phyloP scores from a whole-genome alignment of 2,113 vertebrate species.

The Myiozetetes cayanensis region DNA sequence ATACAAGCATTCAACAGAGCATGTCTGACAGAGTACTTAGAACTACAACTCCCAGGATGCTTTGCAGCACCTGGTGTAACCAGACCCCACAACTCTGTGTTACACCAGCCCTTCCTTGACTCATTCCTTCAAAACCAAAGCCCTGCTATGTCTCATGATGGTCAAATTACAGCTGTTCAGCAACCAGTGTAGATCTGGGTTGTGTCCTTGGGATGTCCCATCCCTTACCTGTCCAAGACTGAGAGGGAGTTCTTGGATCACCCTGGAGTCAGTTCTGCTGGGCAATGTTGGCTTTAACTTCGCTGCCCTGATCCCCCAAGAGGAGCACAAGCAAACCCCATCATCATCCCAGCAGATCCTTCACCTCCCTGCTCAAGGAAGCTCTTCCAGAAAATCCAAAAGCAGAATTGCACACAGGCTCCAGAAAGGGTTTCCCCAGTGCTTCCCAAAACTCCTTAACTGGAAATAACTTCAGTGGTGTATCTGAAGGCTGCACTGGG shows the following conservation, averaged over 20 bases:
- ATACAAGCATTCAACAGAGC: too few relatives aligned
- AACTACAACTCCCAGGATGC: too few relatives aligned
- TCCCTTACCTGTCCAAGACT: background rate
- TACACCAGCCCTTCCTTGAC: background rate
- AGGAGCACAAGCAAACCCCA: background rate
- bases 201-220: fast-evolving
- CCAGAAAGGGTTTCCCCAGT: background rate
- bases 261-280: background rate
- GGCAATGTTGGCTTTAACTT: background rate
- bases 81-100: too few relatives aligned
- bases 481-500: background rate
- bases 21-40: too few relatives aligned
- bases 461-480: background rate
- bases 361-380: background rate
- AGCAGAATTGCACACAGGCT: fast-evolving
- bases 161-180: background rate
- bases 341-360: background rate
- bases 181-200: background rate
- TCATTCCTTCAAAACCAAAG: background rate
- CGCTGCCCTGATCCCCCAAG: background rate
- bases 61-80: too few relatives aligned
- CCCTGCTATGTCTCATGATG: background rate
- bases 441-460: background rate
- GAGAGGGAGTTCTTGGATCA: background rate
- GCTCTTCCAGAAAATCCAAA: background rate